These are phyloP conservation scores for Dendropsophus ebraccatus DNA, from an alignment of 2,113 vertebrate genomes.

Conservation along the genomic window DNA sequence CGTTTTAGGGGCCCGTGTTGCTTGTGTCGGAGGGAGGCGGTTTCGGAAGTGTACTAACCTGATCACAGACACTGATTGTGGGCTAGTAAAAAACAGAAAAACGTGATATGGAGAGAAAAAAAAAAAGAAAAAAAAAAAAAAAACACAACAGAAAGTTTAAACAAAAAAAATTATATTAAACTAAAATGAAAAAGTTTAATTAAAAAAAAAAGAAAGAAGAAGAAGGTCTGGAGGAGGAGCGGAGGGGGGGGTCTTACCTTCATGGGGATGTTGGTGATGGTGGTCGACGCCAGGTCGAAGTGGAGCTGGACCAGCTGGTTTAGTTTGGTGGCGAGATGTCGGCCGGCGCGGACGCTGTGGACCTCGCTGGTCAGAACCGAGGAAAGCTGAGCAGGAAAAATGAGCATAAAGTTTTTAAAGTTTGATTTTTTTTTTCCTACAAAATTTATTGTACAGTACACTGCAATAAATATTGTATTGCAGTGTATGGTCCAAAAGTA, in stretches of 20 bases:
- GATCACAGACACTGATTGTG: slow-evolving; percentile 99
- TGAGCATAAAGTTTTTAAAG: neutral
- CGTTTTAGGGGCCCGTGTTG: slow-evolving; percentile 66
- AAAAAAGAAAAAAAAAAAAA: slow-evolving; percentile 69
- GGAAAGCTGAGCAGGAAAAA: slow-evolving; percentile 72
- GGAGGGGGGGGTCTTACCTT: slow-evolving; percentile 78
- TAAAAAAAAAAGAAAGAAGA: slow-evolving; percentile 69
- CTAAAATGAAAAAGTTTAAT: slow-evolving; percentile 71
- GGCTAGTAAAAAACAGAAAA: slow-evolving; percentile 98
- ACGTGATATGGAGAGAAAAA: slow-evolving; percentile 87
- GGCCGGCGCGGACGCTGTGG: slow-evolving; percentile 93
- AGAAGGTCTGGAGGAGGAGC: neutral
- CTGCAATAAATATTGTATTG: too few species aligned
- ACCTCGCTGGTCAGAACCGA: slow-evolving; percentile 90
- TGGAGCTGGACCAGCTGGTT: slow-evolving; percentile 97
- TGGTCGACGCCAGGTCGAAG: slow-evolving; percentile 97
- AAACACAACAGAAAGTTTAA: slow-evolving; percentile 69
- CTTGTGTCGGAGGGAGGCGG: slow-evolving; percentile 42
- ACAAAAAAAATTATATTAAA: slow-evolving; percentile 73
- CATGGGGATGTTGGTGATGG: slow-evolving; percentile 99
- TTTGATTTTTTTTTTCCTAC: too few species aligned
- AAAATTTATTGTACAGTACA: too few species aligned
- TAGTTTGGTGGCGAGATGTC: slow-evolving; percentile 92
- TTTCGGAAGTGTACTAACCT: slow-evolving; percentile 93
- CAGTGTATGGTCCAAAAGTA: too few species aligned